Evolutionary conservation across 2,113 vertebrate species (phyloP).

Genomic region (Myrmecobius fasciatus): DNA sequence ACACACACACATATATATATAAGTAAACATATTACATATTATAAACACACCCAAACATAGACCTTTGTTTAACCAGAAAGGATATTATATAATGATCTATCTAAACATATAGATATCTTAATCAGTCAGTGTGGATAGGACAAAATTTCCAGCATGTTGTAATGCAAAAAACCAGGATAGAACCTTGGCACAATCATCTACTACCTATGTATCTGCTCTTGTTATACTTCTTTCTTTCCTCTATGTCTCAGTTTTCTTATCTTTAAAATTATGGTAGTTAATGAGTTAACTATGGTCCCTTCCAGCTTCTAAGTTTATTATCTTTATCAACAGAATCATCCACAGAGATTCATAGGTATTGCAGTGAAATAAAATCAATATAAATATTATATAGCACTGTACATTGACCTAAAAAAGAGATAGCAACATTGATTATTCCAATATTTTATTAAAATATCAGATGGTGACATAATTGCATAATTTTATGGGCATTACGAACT

Average conservation of each 20-base stretch:
- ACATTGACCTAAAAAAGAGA: not conserved
- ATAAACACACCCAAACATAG: not conserved
- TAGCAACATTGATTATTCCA: conserved; percentile 16
- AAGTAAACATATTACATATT: not conserved
- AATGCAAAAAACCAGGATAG: not conserved
- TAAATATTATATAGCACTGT: not conserved
- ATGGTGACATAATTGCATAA: conserved; percentile 42
- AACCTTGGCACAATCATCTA: not conserved
- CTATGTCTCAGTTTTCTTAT: not conserved
- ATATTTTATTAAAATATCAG: conserved; percentile 24
- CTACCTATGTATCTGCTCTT: not conserved
- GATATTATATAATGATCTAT: not conserved
- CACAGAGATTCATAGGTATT: not conserved
- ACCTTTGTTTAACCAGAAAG: not conserved
- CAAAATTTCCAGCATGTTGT: not conserved
- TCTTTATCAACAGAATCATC: not conserved
- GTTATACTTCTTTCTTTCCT: not conserved
- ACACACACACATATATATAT: no score
- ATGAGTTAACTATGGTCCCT: not conserved
- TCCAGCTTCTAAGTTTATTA: not conserved
- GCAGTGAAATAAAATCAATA: no score
- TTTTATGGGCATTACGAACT: not conserved
- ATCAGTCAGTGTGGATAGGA: not conserved
- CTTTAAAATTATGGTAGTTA: not conserved
- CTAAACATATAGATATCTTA: not conserved